A percentile compares a stretch with the other conserved stretches of the same genome.
These are phyloP conservation scores for Nephrotoma appendiculata DNA, from an alignment of 2,888 invertebrate species.

Conservation along the genomic window DNA sequence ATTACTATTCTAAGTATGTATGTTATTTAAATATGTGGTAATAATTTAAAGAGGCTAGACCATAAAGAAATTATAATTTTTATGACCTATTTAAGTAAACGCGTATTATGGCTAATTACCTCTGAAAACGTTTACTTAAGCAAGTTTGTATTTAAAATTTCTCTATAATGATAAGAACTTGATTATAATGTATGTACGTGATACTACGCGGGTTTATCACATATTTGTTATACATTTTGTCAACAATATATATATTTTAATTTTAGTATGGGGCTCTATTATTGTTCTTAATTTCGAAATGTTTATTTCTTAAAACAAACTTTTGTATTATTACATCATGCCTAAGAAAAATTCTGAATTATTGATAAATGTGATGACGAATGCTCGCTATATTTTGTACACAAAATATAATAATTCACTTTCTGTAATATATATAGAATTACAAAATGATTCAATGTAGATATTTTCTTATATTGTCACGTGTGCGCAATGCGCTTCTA, in stretches of 20 bases:
- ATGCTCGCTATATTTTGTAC: background rate
- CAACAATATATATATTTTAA: too few species aligned
- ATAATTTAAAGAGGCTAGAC: background rate
- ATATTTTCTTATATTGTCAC: background rate
- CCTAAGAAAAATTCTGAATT: background rate
- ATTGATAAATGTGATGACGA: background rate
- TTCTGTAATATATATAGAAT: background rate
- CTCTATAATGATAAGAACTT: background rate
- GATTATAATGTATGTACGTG: background rate
- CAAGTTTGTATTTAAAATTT: background rate
- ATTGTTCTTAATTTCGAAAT: background rate
- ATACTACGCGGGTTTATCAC: background rate
- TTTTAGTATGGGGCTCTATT: background rate
- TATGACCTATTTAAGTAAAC: background rate
- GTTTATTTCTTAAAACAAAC: background rate
- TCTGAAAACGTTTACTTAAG: background rate
- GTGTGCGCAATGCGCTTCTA: background rate
- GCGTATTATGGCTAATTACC: background rate
- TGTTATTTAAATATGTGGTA: background rate
- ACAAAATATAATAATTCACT: background rate
- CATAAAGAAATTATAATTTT: background rate
- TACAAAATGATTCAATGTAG: background rate
- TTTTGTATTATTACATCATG: background rate
- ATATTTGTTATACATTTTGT: background rate
- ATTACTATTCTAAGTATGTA: background rate